A percentile compares a stretch with the other conserved stretches of the same genome.
Evolutionary conservation across 2,113 vertebrate species (phyloP).

Genomic region (Alosa alosa): DNA sequence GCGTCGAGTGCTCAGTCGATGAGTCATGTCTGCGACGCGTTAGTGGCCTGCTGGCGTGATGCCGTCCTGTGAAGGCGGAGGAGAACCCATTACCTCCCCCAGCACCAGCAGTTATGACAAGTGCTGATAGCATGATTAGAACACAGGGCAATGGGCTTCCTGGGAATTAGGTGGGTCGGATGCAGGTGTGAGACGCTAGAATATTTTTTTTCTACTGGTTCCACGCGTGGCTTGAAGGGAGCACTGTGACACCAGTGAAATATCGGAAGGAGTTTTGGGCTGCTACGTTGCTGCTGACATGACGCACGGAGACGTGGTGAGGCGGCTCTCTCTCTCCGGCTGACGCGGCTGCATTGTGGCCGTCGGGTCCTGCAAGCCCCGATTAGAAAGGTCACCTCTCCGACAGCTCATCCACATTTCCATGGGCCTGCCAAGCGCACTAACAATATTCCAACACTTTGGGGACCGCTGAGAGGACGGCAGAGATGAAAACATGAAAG

Average conservation of each 20-base stretch:
- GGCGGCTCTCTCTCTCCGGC: not conserved
- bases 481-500: conserved; percentile 28
- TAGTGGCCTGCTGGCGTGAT: not conserved
- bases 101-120: not conserved
- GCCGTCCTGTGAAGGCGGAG: not conserved
- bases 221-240: not conserved
- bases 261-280: not conserved
- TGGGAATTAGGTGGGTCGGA: not conserved
- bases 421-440: conserved; percentile 37
- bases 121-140: not conserved
- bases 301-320: conserved; percentile 33
- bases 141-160: not conserved
- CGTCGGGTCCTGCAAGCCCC: conserved; percentile 24
- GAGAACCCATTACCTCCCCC: not conserved
- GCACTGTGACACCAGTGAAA: not conserved
- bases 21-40: not conserved
- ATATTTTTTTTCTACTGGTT: not conserved
- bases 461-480: conserved; percentile 23
- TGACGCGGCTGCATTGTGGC: conserved; percentile 29
- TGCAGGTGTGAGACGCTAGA: not conserved
- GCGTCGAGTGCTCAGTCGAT: not conserved
- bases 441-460: conserved; percentile 27
- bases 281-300: conserved; percentile 28
- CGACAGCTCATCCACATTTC: conserved; percentile 33
- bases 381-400: conserved; percentile 49